Base-by-base conservation (phyloP, 2,888 invertebrate genomes). In the Fragum whitleyi region DNA sequence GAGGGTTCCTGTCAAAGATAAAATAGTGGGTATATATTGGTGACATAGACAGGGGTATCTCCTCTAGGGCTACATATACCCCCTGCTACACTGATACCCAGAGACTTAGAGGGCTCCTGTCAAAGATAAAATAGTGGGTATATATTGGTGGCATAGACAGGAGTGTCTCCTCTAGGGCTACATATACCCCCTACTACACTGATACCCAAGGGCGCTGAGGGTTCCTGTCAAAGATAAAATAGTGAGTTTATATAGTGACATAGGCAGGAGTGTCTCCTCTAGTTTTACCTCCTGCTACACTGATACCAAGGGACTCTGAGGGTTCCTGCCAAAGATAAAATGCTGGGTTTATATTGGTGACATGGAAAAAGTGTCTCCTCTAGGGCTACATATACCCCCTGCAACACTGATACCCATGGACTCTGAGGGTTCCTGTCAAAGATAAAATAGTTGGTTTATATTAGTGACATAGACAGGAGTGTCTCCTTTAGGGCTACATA, bases 401-500 rank as follows among this genome's bases (percentile, higher is more conserved):
- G 94, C 94, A 62, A 95, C 94, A 81, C 94, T 93, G 88, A 95
- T 93, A 23, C 95, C 95, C 57, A 95, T 87, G 28, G 92, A 93
- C 82, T 95, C 95, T 6, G 87, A 81, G 0, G 92, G 89, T 73
- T 92, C 92, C 94, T 94, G 83, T 2, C 32, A 61, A 29, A 14
- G 16, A 61, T 14, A n/a, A 57, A 23, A 39, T 39, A 39, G n/a
- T n/a, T n/a, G 92, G 81, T 94, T 94, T 69, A 95, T 93, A 85
- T 95, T 95, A 28, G 94, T 94, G 71, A 95, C 93, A 88, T 94
- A 95, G 57, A 95, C 93, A 28, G 95, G 95, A 14, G 94, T 94
- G 87, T 95, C 94, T 9, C 94, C 94, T 77, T 94, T 90, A 61
- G 94, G 94, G 86, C 94, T 94, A 53, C 91, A 91, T 42, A 94